Evolutionary conservation across 2,888 invertebrate genomes (phyloP), one percentile per base, ranked within the genome.

Genomic region (Apamea crenata): DNA sequence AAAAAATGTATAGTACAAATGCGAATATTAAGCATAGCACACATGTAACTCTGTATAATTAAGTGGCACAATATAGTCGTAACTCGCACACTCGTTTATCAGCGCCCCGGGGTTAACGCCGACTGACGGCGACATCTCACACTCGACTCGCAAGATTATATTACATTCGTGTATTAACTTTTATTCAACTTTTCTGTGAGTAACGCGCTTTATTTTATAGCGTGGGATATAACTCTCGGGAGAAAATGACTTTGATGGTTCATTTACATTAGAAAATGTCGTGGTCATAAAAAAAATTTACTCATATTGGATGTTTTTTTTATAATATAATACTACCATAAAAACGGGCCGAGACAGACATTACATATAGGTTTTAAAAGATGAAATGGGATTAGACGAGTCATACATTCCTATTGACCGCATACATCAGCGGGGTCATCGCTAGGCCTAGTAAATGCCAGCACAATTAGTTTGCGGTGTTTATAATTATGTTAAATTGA

Each of bases 91-190:
- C 87, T 75, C 85, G 81, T 85, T 84, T 85, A 85, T 85, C 85
- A 84, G 74, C 66, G 77, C 87, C 87, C 50, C 74, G 59, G 77
- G 85, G 74, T 77, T 87, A 74, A 84, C 59, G 67, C 66, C 63
- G 75, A 75, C 53, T 87, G 81, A 87, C 81, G 77, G 68, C 47
- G 63, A 74, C 87, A 74, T 81, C 86, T 77, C 86, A 21, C 69
- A 71, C 86, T 81, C 82, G n/a, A 67, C 85, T 87, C 71, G 10
- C 61, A 70, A 72, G 68, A 36, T 83, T 76, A 81, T 87, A 87
- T 85, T 81, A 85, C 87, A 68, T 78, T 74, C 84, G 81, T 78
- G 77, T 87, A 85, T 85, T 86, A 86, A 87, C 85, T 80, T 85
- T 84, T 74, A 87, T 84, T 80, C 81, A 84, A 87, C 81, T 87